Percentiles rank a stretch among this genome's conserved stretches.
These are phyloP conservation scores for Camptogramma bilineatum DNA, from an alignment of 2,888 invertebrate genomes.

Conservation along the genomic window DNA sequence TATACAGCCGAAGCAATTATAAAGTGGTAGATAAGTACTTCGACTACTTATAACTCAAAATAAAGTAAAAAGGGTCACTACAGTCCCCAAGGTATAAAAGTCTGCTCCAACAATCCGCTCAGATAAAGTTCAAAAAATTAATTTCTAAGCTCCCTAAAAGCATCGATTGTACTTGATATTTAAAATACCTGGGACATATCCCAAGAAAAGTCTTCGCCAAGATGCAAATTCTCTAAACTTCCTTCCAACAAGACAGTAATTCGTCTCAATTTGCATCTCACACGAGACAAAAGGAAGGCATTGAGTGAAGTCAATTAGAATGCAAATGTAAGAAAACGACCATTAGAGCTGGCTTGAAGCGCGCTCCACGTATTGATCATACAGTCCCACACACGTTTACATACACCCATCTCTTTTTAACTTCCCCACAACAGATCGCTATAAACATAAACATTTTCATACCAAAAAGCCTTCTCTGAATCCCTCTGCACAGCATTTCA, in stretches of 20 bases:
- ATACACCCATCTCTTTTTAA: conserved; percentile 84
- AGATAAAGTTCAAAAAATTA: too few relatives aligned
- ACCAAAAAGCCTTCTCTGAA: conserved; percentile 59
- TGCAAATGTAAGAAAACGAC: conserved; percentile 85
- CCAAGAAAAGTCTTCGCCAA: conserved; percentile 28
- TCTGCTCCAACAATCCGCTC: too few relatives aligned
- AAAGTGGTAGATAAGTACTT: too few relatives aligned
- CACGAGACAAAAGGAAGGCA: conserved; percentile 70
- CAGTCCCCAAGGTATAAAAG: too few relatives aligned
- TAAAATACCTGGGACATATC: conserved; percentile 10
- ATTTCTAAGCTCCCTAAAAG: too few relatives aligned
- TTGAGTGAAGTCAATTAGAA: conserved; percentile 78
- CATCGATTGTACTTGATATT: neutral
- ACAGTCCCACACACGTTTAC: conserved; percentile 79
- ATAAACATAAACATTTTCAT: conserved; percentile 78
- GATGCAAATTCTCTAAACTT: conserved; percentile 43
- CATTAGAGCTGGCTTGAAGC: conserved; percentile 69
- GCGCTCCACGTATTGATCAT: conserved; percentile 78
- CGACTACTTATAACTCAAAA: too few relatives aligned
- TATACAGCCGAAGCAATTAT: too few relatives aligned
- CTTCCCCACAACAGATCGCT: conserved; percentile 82
- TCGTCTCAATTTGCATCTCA: conserved; percentile 72
- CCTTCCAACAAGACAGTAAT: conserved; percentile 59
- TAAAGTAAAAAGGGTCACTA: too few relatives aligned
- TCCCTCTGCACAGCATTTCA: conserved; percentile 39